Evolutionary conservation across 2,797 vertebrate genomes (phyloP), one percentile per base, ranked within the genome.

Genomic region (Antrozous pallidus): DNA sequence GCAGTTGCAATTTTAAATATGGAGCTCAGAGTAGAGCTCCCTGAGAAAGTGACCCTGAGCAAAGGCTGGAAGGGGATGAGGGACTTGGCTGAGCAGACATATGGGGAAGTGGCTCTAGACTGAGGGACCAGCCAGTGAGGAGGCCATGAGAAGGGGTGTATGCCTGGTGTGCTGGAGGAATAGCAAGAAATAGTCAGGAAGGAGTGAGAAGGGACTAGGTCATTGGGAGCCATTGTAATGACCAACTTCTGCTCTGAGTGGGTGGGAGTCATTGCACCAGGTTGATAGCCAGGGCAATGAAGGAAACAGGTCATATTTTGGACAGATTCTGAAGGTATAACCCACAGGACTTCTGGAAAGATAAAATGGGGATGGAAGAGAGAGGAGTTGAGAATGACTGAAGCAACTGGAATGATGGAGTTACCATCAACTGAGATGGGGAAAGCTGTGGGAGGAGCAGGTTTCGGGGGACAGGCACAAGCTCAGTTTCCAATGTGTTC

Each of bases 401-500:
- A 36, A 90, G 77, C 36, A 22, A 0, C 33, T 36, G 45, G 20
- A n/a, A 67, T 56, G 47, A 7, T 49, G 54, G 51, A 14, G 26
- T 14, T 63, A 17, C 67, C 33, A 7, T n/a, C n/a, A 16, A 0
- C 5, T 10, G 54, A 69, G 51, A 18, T 2, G 63, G 65, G 78
- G 3, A 71, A 31, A 18, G 2, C 36, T 16, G 10, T 36, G 10
- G 10, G 40, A 61, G 17, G 33, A 3, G 33, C 33, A 70, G 18
- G 17, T 11, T 28, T 61, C 1, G 2, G 36, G 45, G 17, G 38
- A 20, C 9, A 33, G 51, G 13, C 4, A 14, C 12, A n/a, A 54
- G 17, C 47, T 47, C 13, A 3, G 8, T 18, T 40, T 20, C 3
- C 0, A 10, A 33, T 36, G 1, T 22, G n/a, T 31, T n/a, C 40